Conservation (phyloP, 2,797 vertebrate species). For the Lagodon rhomboides region DNA sequence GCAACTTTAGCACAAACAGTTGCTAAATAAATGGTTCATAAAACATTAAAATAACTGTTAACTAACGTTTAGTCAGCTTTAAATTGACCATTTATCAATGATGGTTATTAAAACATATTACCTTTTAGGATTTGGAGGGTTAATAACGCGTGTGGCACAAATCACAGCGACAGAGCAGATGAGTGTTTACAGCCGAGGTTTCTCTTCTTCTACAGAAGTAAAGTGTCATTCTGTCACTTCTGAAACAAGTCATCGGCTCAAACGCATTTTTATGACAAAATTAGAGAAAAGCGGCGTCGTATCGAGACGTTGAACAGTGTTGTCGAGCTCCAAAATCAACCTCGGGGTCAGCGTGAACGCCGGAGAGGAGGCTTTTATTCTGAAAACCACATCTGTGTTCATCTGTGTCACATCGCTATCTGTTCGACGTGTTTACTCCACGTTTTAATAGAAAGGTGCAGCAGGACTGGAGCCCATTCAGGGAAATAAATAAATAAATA, state of each 20-base stretch:
- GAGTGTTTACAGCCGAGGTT: not conserved
- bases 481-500: too few relatives aligned
- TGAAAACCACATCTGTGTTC: not conserved
- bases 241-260: not conserved
- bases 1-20: too few relatives aligned
- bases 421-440: slow-evolving; percentile 30
- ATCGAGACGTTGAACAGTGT: not conserved
- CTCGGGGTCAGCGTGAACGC: not conserved
- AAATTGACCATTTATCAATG: too few relatives aligned
- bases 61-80: too few relatives aligned
- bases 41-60: too few relatives aligned
- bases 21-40: too few relatives aligned
- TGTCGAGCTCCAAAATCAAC: not conserved
- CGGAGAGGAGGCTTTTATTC: not conserved
- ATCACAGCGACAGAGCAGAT: too few relatives aligned
- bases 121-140: too few relatives aligned
- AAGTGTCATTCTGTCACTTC: not conserved
- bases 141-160: too few relatives aligned
- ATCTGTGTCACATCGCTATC: slow-evolving; percentile 12
- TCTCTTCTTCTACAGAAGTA: not conserved
- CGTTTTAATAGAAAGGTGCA: not conserved
- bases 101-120: too few relatives aligned
- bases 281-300: accelerated
- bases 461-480: slow-evolving; percentile 29
- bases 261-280: not conserved